A percentile compares a stretch with the other conserved stretches of the same genome.
Evolutionary conservation across 2,113 vertebrate genomes (phyloP).

Genomic region (Colistium nudipinnis): DNA sequence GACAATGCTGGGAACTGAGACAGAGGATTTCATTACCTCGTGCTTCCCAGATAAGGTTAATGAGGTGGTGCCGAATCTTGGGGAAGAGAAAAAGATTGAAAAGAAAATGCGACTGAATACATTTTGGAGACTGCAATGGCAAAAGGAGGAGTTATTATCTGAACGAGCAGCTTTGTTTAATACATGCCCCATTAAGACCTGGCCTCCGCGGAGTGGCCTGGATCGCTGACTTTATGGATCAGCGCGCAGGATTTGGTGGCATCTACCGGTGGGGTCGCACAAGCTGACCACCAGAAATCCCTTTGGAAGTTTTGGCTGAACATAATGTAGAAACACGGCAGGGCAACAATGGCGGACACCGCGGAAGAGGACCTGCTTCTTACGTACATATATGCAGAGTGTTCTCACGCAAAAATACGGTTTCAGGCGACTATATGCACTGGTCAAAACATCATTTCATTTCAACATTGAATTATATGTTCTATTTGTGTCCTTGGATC

Average conservation of each 20-base stretch:
- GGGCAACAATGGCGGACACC: neutral
- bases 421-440: too few relatives aligned
- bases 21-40: conserved; percentile 71
- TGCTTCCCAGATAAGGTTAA: conserved; percentile 75
- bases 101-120: conserved; percentile 40
- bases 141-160: conserved; percentile 48
- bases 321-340: neutral
- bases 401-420: too few relatives aligned
- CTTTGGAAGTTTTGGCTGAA: neutral
- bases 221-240: conserved; percentile 28
- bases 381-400: too few relatives aligned
- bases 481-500: too few relatives aligned
- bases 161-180: conserved; percentile 29
- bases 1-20: conserved; percentile 58
- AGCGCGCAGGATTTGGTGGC: neutral
- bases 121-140: conserved; percentile 40
- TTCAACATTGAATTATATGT: too few relatives aligned
- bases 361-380: neutral
- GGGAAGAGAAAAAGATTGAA: conserved; percentile 2
- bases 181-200: conserved; percentile 17
- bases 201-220: neutral
- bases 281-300: neutral
- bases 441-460: too few relatives aligned
- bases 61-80: conserved; percentile 61
- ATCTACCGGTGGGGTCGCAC: neutral